These are phyloP conservation scores for Agapornis roseicollis DNA, from an alignment of 2,113 vertebrate genomes.

Conservation along the genomic window DNA sequence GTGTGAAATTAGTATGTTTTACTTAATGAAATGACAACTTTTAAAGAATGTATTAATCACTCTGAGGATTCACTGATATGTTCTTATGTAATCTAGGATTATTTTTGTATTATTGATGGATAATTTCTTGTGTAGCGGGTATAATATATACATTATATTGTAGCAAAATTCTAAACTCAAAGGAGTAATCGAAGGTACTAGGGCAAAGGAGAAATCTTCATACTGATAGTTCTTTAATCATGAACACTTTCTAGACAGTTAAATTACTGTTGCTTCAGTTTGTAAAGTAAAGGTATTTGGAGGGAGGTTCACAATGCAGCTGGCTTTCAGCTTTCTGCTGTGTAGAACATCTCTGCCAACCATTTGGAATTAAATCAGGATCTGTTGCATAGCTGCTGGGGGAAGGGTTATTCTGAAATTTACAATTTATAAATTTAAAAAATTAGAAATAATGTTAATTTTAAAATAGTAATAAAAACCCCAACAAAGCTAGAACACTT, in stretches of 20 bases:
- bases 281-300: not conserved
- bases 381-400: not conserved
- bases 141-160: not conserved
- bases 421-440: not conserved
- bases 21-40: not conserved
- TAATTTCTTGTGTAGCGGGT: not conserved
- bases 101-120: constrained; percentile 8
- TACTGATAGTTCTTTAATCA: not conserved
- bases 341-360: not conserved
- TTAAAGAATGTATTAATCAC: not conserved
- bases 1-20: not conserved
- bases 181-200: not conserved
- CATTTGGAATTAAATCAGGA: not conserved
- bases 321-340: not conserved
- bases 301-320: not conserved
- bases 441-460: not conserved
- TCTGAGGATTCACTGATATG: not conserved
- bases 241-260: not conserved
- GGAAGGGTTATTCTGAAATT: not conserved
- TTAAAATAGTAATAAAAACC: not conserved
- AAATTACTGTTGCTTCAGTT: not conserved
- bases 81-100: not conserved
- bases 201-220: not conserved
- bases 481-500: not conserved
- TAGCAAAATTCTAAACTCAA: not conserved